Conservation (phyloP, 2,888 invertebrate species). For the Heterodera filipjevi region DNA sequence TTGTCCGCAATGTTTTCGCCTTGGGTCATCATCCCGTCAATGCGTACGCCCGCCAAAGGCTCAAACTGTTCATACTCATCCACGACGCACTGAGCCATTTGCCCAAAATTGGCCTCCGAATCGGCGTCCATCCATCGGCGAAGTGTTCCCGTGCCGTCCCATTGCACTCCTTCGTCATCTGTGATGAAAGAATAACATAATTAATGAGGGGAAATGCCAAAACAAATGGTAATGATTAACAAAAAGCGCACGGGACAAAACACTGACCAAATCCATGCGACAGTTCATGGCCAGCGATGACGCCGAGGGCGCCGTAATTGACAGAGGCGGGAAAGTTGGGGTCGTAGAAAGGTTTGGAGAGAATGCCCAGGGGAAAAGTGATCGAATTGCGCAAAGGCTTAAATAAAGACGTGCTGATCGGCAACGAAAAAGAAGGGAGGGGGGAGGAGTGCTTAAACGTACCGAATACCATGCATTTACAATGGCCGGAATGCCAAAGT, state of each 20-base stretch:
- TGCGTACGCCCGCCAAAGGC: conserved; percentile 15
- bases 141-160: conserved; percentile 45
- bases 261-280: conserved; percentile 66
- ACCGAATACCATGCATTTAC: conserved; percentile 61
- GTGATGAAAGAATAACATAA: background rate
- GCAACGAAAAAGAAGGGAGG: conserved; percentile 32
- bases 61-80: conserved; percentile 33
- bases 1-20: conserved; percentile 68
- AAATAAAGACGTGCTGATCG: background rate
- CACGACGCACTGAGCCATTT: conserved; percentile 51
- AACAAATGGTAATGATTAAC: background rate
- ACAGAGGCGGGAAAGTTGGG: conserved; percentile 56
- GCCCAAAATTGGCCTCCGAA: conserved; percentile 38
- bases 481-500: conserved; percentile 53
- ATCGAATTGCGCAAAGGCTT: conserved; percentile 59
- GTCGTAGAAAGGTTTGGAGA: conserved; percentile 59
- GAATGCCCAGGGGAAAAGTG: conserved; percentile 61
- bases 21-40: conserved; percentile 65
- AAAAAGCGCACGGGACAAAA: background rate
- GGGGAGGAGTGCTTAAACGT: conserved; percentile 28
- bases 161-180: conserved; percentile 50
- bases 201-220: background rate
- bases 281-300: conserved; percentile 46
- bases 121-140: conserved; percentile 44
- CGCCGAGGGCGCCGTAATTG: conserved; percentile 86